phyloP scores from a whole-genome alignment of 2,888 invertebrate genomes.

The Euproctis similis region DNA sequence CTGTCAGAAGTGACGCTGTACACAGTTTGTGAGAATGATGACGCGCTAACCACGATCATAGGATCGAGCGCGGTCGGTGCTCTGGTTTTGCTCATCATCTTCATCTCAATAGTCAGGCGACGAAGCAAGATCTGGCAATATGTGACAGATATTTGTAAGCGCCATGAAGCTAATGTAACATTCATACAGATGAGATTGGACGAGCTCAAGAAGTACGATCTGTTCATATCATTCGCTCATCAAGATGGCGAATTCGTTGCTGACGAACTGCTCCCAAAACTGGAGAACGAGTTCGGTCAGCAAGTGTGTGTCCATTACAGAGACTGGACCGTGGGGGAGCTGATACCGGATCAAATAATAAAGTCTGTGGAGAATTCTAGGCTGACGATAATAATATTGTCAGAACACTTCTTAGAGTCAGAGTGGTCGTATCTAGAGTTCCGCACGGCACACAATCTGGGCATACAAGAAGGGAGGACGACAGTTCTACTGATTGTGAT shows the following conservation, averaged over 20 bases:
- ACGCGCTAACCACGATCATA: background rate
- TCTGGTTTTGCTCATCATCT: background rate
- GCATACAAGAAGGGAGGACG: background rate
- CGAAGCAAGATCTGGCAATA: background rate
- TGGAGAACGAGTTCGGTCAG: background rate
- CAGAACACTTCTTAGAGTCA: too few species aligned
- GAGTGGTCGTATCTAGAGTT: background rate
- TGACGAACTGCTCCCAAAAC: background rate
- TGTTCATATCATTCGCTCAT: background rate
- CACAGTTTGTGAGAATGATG: background rate
- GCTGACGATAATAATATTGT: conserved; percentile 7
- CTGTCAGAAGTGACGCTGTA: background rate
- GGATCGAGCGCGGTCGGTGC: background rate
- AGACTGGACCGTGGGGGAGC: conserved; percentile 12
- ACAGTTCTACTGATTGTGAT: background rate
- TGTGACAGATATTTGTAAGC: background rate
- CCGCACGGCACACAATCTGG: background rate
- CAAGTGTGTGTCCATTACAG: conserved; percentile 3
- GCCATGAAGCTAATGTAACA: background rate
- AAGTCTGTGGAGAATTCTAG: conserved; percentile 12
- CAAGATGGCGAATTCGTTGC: background rate
- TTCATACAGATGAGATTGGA: background rate
- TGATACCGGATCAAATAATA: conserved; percentile 10
- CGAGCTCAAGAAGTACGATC: background rate
- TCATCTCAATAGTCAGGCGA: background rate